Evolutionary conservation across 2,888 invertebrate species (phyloP), one percentile per base, ranked within the genome.

Genomic region (Drepana falcataria): DNA sequence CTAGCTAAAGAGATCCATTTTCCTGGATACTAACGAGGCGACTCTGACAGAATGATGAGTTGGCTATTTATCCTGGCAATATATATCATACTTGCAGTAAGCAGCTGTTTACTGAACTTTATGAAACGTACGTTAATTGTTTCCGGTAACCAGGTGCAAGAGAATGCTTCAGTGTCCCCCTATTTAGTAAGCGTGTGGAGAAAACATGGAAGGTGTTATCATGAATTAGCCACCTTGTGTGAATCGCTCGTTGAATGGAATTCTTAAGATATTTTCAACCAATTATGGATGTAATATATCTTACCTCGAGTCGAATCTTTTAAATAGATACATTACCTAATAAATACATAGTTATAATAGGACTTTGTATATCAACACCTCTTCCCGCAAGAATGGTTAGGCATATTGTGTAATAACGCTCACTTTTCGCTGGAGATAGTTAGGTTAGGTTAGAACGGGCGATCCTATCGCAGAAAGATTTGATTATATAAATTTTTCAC

Each of bases 121-220:
- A 9, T 44, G 9, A 9, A 9, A 44, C 44, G 7, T 2, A 40
- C 40, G 7, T 6, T 40, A 40, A 33, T 7, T 37, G 51, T 51
- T 41, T 41, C 51, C 40, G 55, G 59, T 48, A 53, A 48, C 33
- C 51, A 51, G 40, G 49, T 49, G 40, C 40, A 57, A 48, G 57
- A 61, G 59, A 40, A 49, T 61, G 61, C 51, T 58, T 58, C 53
- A 61, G 62, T 62, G 57, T 54, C 56, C 55, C 64, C 63, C 71
- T 69, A 67, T 64, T 72, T 70, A 67, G 65, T 58, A 52, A 48
- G 57, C 59, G 61, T 65, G 67, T 70, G 66, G 54, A 54, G 63
- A 67, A 64, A 60, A 58, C 58, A 51, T 59, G 33, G 60, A 58
- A 44, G 48, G 53, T 58, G 57, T 66, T 64, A 63, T 57, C 55